Percentiles rank a stretch among this genome's conserved stretches.
Evolutionary conservation across 2,113 vertebrate species (phyloP).

Genomic region (Nestor notabilis): DNA sequence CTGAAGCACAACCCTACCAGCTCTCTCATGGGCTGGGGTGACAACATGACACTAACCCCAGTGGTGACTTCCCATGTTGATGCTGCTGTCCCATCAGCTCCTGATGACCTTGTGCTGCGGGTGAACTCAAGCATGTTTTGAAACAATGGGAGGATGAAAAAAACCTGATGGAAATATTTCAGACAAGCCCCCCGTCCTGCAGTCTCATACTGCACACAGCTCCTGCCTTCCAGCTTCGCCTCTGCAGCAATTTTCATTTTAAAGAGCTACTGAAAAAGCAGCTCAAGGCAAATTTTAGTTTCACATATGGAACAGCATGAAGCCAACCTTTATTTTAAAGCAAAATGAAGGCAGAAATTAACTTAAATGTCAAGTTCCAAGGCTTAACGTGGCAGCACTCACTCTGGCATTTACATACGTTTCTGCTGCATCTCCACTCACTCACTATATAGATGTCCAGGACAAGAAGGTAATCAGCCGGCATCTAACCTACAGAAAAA

Average conservation of each 20-base stretch:
- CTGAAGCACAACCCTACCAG: not conserved
- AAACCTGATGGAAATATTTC: not conserved
- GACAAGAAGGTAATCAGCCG: not conserved
- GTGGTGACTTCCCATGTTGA: not conserved
- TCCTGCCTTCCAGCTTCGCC: not conserved
- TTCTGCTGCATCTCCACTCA: not conserved
- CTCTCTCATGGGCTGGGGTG: not conserved
- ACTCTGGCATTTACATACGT: not conserved
- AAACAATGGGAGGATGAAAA: not conserved
- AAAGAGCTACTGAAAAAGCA: not conserved
- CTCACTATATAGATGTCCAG: not conserved
- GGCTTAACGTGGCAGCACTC: not conserved
- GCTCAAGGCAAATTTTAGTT: not conserved
- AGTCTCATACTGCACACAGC: not conserved
- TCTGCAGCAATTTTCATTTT: not conserved
- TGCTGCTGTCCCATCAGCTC: accelerated
- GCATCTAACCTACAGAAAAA: not conserved
- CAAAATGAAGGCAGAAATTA: not conserved
- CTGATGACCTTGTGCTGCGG: not conserved
- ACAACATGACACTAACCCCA: not conserved
- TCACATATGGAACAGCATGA: not conserved
- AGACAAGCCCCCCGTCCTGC: not conserved
- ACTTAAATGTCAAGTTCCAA: not conserved
- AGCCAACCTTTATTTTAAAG: not conserved
- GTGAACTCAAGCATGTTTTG: not conserved